A percentile compares a stretch with the other conserved stretches of the same genome.
phyloP scores from a whole-genome alignment of 37 sponge, comb jelly and placozoan species.

The Dysidea cf. avara region DNA sequence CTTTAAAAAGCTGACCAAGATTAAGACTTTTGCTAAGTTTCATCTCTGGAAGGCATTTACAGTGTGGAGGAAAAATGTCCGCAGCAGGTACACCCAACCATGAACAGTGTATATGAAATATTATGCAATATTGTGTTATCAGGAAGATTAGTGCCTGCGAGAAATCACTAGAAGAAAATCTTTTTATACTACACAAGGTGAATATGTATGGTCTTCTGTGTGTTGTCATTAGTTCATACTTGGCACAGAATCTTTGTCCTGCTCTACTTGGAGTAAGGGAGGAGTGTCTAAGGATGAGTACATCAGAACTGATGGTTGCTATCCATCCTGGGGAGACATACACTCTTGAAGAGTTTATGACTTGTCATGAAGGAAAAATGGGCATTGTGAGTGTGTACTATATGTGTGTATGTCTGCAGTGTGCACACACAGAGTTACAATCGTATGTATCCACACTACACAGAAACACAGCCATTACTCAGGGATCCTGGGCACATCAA shows the following conservation, averaged over 20 bases:
- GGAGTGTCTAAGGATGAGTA: constrained; percentile 54
- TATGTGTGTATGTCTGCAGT: neutral
- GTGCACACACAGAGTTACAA: no score
- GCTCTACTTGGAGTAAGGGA: constrained; percentile 69
- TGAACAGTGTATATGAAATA: neutral
- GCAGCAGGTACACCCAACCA: constrained; percentile 44
- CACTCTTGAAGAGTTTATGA: constrained; percentile 86
- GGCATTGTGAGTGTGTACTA: constrained; percentile 50
- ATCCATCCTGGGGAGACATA: constrained; percentile 83
- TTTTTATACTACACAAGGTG: constrained; percentile 76
- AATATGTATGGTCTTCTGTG: neutral
- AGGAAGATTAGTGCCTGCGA: constrained; percentile 69
- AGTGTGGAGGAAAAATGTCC: constrained; percentile 89
- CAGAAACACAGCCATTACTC: no score
- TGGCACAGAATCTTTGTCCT: constrained; percentile 60
- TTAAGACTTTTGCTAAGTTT: constrained; percentile 94
- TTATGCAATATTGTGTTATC: neutral
- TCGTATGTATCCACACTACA: no score
- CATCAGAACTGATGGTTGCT: constrained; percentile 59
- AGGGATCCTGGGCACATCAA: no score
- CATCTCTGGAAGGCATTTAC: constrained; percentile 92
- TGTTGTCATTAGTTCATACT: neutral
- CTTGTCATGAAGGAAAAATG: constrained; percentile 76
- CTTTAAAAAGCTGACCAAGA: constrained; percentile 77
- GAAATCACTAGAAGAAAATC: constrained; percentile 67